Evolutionary conservation across 2,113 vertebrate species (phyloP).

Genomic region (Oreochromis tanganicae): DNA sequence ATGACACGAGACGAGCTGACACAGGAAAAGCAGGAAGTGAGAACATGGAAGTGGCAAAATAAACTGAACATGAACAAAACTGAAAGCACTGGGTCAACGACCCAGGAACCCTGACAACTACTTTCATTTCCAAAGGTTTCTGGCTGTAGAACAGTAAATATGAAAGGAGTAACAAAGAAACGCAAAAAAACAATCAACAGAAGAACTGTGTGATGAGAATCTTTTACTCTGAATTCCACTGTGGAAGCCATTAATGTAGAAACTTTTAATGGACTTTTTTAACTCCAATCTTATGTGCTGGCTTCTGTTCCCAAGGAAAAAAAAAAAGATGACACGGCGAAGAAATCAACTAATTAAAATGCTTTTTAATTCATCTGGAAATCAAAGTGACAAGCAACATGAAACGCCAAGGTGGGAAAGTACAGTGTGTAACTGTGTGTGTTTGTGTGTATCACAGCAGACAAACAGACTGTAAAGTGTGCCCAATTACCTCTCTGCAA

Average conservation of each 20-base stretch:
- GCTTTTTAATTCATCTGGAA: constrained; percentile 63
- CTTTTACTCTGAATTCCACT: not conserved
- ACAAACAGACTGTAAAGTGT: constrained; percentile 62
- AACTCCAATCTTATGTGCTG: not conserved
- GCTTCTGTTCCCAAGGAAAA: constrained; percentile 11
- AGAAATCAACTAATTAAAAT: constrained; percentile 66
- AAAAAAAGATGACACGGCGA: constrained; percentile 16
- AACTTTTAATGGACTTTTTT: constrained; percentile 20
- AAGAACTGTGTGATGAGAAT: not conserved
- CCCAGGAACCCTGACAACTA: too few species aligned
- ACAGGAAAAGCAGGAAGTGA: too few species aligned
- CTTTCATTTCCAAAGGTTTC: not conserved
- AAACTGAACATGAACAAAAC: too few species aligned
- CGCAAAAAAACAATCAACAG: not conserved
- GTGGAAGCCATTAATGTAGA: not conserved
- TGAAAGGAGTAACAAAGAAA: not conserved
- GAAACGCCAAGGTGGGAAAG: constrained; percentile 58
- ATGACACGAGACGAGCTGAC: too few species aligned
- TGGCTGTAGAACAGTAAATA: not conserved
- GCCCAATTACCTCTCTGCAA: constrained; percentile 76
- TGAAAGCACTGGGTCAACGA: too few species aligned
- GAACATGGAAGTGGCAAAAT: too few species aligned
- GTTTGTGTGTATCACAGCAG: constrained; percentile 39
- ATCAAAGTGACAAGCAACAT: constrained; percentile 73
- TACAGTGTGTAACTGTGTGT: not conserved